Conservation (phyloP, 2,797 vertebrate genomes). For the Miichthys miiuy region DNA sequence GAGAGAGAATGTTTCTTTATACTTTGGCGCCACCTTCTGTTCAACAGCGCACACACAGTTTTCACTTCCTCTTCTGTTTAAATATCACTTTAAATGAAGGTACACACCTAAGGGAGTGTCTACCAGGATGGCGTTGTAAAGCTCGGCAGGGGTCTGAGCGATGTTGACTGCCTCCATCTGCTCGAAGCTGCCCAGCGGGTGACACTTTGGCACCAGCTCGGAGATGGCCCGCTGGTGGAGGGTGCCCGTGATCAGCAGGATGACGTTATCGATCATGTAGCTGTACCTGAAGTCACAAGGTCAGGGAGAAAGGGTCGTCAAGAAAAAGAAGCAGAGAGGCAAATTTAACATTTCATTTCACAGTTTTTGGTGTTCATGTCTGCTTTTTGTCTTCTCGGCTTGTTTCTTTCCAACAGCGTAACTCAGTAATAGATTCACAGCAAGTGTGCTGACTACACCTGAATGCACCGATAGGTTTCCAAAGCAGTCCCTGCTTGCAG, state of each 20-base stretch:
- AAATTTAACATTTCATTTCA: background rate
- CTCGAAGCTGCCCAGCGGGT: conserved; percentile 98
- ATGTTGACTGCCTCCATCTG: conserved; percentile 99
- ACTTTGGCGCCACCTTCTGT: conserved; percentile 35
- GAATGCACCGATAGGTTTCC: background rate
- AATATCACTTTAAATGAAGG: too few relatives aligned
- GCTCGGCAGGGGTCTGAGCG: conserved; percentile 97
- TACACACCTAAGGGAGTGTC: conserved; percentile 95
- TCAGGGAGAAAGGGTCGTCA: background rate
- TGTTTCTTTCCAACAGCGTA: background rate
- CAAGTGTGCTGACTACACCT: background rate
- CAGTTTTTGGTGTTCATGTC: too few relatives aligned
- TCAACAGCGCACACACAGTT: background rate
- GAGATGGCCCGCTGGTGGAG: conserved; percentile 97
- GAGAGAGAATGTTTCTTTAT: background rate
- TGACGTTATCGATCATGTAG: conserved; percentile 99
- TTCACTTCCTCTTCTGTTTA: background rate
- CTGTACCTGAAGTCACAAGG: conserved; percentile 89
- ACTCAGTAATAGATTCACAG: background rate
- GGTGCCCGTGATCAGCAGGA: conserved; percentile 98
- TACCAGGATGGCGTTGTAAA: conserved; percentile 99
- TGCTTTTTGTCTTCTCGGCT: too few relatives aligned
- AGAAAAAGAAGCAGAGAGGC: conserved; percentile 1
- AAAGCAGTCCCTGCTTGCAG: background rate
- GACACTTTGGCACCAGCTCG: conserved; percentile 97